These are phyloP conservation scores for Lytechinus pictus DNA, from an alignment of 35 echinoderm and acorn worm genomes.

Conservation along the genomic window DNA sequence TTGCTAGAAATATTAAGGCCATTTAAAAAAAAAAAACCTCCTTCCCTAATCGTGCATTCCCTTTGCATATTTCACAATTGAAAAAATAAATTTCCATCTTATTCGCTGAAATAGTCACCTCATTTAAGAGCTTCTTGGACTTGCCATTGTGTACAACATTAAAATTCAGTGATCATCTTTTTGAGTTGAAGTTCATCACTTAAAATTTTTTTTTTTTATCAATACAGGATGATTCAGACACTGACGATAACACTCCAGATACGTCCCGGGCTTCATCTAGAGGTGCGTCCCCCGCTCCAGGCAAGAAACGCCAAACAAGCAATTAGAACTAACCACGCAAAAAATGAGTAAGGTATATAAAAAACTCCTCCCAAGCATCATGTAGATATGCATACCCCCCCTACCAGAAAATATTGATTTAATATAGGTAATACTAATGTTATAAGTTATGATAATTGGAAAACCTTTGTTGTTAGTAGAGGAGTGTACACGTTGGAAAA, in stretches of 20 bases:
- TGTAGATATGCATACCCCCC: conserved; percentile 67
- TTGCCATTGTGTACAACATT: too few relatives aligned
- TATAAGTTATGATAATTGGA: background rate
- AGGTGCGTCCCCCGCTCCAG: conserved; percentile 85
- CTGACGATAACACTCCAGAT: conserved; percentile 84
- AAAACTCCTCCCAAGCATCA: background rate
- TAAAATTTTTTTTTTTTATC: background rate
- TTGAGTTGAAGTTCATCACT: too few relatives aligned
- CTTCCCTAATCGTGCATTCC: too few relatives aligned
- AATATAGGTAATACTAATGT: background rate
- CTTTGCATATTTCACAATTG: too few relatives aligned
- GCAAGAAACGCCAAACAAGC: conserved; percentile 62
- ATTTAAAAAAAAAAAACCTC: too few relatives aligned
- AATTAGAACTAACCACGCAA: background rate
- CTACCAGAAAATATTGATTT: conserved; percentile 66
- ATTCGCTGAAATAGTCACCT: too few relatives aligned
- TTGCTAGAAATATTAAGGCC: too few relatives aligned
- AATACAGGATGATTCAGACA: conserved; percentile 82
- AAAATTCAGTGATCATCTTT: too few relatives aligned
- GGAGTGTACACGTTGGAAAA: background rate
- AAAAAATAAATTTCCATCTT: too few relatives aligned
- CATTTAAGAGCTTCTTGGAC: too few relatives aligned
- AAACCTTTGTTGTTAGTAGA: background rate
- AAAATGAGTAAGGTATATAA: too few relatives aligned
- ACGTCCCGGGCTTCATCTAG: conserved; percentile 89